A percentile compares a stretch with the other conserved stretches of the same genome.
Conservation (phyloP, 2,888 invertebrate species). For the Hirtodrosophila cameraria region DNA sequence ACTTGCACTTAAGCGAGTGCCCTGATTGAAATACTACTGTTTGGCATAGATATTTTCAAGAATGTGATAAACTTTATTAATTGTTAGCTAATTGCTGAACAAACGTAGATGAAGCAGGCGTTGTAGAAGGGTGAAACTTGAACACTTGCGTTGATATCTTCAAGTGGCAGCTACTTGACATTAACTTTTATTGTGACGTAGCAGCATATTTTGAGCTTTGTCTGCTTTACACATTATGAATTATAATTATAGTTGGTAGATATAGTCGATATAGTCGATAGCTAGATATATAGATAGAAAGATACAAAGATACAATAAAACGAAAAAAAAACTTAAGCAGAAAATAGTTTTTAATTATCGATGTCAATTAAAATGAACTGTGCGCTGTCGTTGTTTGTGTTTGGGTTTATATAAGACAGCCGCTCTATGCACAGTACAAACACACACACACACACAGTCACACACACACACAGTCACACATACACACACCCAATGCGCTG, state of each 20-base stretch:
- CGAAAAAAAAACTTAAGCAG: slow-evolving; percentile 45
- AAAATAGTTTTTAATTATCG: slow-evolving; percentile 77
- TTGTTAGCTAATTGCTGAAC: slow-evolving; percentile 57
- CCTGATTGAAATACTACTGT: slow-evolving; percentile 29
- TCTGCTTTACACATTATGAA: slow-evolving; percentile 4
- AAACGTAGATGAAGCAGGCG: neutral
- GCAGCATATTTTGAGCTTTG: slow-evolving; percentile 12
- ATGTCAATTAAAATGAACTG: slow-evolving; percentile 81
- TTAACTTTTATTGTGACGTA: slow-evolving; percentile 25
- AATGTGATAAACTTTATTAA: slow-evolving; percentile 59
- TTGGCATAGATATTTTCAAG: slow-evolving; percentile 35
- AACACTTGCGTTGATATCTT: slow-evolving; percentile 21
- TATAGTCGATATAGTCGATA: too few species aligned
- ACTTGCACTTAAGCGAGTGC: slow-evolving; percentile 5
- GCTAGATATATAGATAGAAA: too few species aligned
- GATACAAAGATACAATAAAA: slow-evolving; percentile 16
- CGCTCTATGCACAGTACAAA: slow-evolving; percentile 26
- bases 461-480: slow-evolving; percentile 5
- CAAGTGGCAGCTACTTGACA: slow-evolving; percentile 32
- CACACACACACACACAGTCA: slow-evolving; percentile 17
- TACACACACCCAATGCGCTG: slow-evolving; percentile 4
- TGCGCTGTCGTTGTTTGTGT: slow-evolving; percentile 50
- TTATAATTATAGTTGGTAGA: too few species aligned
- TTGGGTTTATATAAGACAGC: slow-evolving; percentile 56
- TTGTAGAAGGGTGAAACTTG: neutral